Base-by-base conservation (phyloP, 2,797 vertebrate species). In the Spinus olivaceus region DNA sequence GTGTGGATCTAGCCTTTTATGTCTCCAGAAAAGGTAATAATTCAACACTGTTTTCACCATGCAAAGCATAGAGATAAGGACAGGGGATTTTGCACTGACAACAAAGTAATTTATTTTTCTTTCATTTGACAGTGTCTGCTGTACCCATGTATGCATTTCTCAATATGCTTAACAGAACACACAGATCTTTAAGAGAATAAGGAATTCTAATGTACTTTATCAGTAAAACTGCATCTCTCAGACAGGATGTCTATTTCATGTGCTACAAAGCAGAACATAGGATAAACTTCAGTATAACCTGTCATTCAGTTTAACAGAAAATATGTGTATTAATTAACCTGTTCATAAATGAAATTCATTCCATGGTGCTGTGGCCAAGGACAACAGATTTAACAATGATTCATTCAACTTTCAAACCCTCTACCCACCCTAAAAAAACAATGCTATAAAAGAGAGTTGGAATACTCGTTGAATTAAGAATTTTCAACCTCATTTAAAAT, bases 181-280 rank as follows among this genome's bases (percentile, higher is more conserved):
- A 63, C 21, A 66, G 54, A 51, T 87, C 19, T 90, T 79, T 82
- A 86, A 91, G 46, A 89, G 44, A 94, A 85, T 77, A 74, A 89
- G 67, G 89, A 89, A 86, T 92, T 94, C 49, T 82, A 86, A 92
- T 67, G 32, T 51, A 67, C 12, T 82, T 7, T 46, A 54, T 85
- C 67, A 86, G 73, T 93, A 87, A 93, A 96, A 80, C 20, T 73
- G 51, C 21, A 60, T 82, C 47, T 86, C 54, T 81, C 63, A 83
- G 76, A 67, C 42, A 51, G 14, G 51, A 47, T 25, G 25, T 74
- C 67, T 89, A 35, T 64, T 93, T 87, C 60, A 47, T 56, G 47
- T 33, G 56, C 51, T 91, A 81, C 85, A 94, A 92, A 90, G 64
- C 42, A 95, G 72, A 93, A 66, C 59, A n/a, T 1, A 67, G 14